Percentiles rank a stretch among this genome's conserved stretches.
Conservation (phyloP, 2,797 vertebrate species). For the Hyperoplus lanceolatus region DNA sequence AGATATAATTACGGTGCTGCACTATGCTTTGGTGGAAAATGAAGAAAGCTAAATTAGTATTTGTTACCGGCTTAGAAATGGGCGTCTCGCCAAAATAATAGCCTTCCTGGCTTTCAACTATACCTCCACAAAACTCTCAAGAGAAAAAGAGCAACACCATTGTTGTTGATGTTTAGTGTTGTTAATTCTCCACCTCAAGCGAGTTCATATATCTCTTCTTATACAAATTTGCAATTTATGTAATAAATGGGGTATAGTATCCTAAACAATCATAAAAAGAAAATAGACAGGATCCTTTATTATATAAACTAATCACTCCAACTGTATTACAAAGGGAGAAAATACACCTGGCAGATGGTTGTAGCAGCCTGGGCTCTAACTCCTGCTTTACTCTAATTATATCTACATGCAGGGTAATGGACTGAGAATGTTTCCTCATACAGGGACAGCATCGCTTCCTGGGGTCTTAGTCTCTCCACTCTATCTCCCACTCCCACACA, state of each 20-base stretch:
- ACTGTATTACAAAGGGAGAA: slow-evolving; percentile 56
- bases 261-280: neutral
- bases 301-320: slow-evolving; percentile 58
- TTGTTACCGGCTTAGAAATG: neutral
- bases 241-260: slow-evolving; percentile 28
- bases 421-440: slow-evolving; percentile 77
- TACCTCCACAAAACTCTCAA: slow-evolving; percentile 3
- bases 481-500: neutral
- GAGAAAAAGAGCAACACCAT: neutral
- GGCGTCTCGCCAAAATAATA: slow-evolving; percentile 22
- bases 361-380: slow-evolving; percentile 65
- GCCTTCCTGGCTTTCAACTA: slow-evolving; percentile 7
- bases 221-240: slow-evolving; percentile 30
- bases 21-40: neutral
- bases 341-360: slow-evolving; percentile 79
- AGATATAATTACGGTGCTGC: neutral
- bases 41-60: slow-evolving; percentile 3
- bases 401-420: slow-evolving; percentile 82
- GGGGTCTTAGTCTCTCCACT: slow-evolving; percentile 44
- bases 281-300: slow-evolving; percentile 16
- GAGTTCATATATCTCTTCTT: slow-evolving; percentile 18
- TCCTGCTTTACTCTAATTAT: slow-evolving; percentile 81
- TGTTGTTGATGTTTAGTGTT: slow-evolving; percentile 20
- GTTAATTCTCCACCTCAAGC: slow-evolving; percentile 30
- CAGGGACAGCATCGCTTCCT: slow-evolving; percentile 71